phyloP scores from a whole-genome alignment of 2,113 vertebrate species.

The Phycodurus eques region DNA sequence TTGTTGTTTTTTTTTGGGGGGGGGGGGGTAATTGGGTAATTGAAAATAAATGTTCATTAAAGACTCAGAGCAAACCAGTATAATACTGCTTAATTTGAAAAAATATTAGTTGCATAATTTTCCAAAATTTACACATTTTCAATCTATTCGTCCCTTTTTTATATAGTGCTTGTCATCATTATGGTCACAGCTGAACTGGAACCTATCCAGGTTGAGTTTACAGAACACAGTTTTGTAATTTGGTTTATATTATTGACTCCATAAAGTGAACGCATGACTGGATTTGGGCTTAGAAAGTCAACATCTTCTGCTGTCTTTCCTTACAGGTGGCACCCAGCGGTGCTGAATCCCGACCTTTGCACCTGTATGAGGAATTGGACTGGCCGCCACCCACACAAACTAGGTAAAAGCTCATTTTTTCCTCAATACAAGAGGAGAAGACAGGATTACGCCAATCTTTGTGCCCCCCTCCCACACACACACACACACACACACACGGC shows the following conservation, averaged over 20 bases:
- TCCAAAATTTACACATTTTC: too few species aligned
- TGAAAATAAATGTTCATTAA: too few species aligned
- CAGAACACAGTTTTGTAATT: neutral
- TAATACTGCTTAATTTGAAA: too few species aligned
- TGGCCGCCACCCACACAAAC: constrained; percentile 78
- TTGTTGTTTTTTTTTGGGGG: too few species aligned
- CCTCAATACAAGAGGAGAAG: constrained; percentile 20
- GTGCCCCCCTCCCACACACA: constrained; percentile 33
- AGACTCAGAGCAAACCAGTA: too few species aligned
- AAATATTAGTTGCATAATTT: too few species aligned
- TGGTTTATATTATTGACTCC: neutral
- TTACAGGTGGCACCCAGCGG: constrained; percentile 81
- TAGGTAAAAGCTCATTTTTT: constrained; percentile 73
- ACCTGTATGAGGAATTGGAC: constrained; percentile 81
- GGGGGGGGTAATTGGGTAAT: too few species aligned
- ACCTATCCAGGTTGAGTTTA: neutral
- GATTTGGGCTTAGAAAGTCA: neutral
- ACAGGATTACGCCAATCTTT: constrained; percentile 44
- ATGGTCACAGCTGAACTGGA: neutral
- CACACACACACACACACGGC: constrained; percentile 23
- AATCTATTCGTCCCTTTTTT: too few species aligned
- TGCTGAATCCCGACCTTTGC: constrained; percentile 73
- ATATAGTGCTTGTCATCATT: too few species aligned
- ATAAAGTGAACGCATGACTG: neutral
- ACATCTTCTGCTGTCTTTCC: constrained; percentile 11